Conservation (phyloP, 2,888 invertebrate genomes). For the Biston betularia region DNA sequence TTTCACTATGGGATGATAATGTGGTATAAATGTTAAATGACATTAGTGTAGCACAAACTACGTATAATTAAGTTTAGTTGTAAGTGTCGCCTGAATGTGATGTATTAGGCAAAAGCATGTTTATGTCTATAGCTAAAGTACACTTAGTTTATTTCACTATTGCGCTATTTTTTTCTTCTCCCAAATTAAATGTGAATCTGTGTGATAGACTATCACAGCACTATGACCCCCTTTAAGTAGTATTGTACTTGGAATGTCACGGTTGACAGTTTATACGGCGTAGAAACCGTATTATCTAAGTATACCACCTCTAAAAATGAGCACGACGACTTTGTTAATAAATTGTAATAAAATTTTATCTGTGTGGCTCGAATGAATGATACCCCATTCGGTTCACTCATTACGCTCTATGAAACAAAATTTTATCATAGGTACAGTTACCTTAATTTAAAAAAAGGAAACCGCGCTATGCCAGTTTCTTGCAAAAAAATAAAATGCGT, state of each 20-base stretch:
- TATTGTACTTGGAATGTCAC: not conserved
- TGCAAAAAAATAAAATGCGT: too few relatives aligned
- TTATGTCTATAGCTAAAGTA: slow-evolving; percentile 5
- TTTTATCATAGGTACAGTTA: too few relatives aligned
- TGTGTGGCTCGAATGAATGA: too few relatives aligned
- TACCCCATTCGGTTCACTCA: too few relatives aligned
- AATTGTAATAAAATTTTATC: not conserved
- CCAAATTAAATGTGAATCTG: not conserved
- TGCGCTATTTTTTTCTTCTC: not conserved
- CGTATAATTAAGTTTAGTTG: not conserved
- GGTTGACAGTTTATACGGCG: too few relatives aligned
- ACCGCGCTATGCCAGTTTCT: too few relatives aligned
- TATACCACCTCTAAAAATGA: not conserved
- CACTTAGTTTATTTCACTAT: not conserved
- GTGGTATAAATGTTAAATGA: not conserved
- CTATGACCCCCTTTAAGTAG: not conserved
- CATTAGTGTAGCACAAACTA: not conserved
- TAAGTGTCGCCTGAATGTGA: not conserved
- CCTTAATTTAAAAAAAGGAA: too few relatives aligned
- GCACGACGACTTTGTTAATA: not conserved
- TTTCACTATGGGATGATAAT: too few relatives aligned
- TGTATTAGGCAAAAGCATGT: slow-evolving; percentile 13
- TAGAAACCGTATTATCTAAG: not conserved
- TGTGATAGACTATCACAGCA: not conserved
- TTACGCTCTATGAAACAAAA: too few relatives aligned